phyloP scores from a whole-genome alignment of 2,888 invertebrate species.

The Chaitophorus viminalis region DNA sequence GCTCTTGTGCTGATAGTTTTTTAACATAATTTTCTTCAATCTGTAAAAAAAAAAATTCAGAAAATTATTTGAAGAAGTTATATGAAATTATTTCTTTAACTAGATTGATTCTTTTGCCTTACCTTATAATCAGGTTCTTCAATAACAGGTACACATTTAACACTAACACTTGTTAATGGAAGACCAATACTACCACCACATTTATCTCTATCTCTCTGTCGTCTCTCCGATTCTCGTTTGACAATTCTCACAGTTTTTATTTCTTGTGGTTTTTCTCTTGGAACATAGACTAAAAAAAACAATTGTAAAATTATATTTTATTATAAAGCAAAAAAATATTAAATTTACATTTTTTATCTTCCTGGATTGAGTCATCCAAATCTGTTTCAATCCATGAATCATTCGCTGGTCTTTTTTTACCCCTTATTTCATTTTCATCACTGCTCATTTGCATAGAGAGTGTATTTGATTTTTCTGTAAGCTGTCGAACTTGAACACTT shows the following conservation, averaged over 20 bases:
- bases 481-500: conserved; percentile 84
- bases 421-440: conserved; percentile 67
- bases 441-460: conserved; percentile 74
- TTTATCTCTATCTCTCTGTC: conserved; percentile 83
- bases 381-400: conserved; percentile 88
- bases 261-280: conserved; percentile 82
- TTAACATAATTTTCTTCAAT: conserved; percentile 45
- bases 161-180: conserved; percentile 65
- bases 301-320: neutral
- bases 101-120: neutral
- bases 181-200: conserved; percentile 67
- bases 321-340: neutral
- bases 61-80: neutral
- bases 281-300: conserved; percentile 73
- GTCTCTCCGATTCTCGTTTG: conserved; percentile 87
- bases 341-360: conserved; percentile 55
- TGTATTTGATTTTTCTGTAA: conserved; percentile 83
- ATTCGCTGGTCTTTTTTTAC: conserved; percentile 71
- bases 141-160: conserved; percentile 66
- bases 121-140: conserved; percentile 66
- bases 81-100: neutral
- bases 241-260: conserved; percentile 94
- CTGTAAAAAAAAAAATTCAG: neutral
- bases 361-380: conserved; percentile 71
- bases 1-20: conserved; percentile 66